phyloP scores from a whole-genome alignment of 1,140 invertebrate species.

The Zaprionus lachaisei region DNA sequence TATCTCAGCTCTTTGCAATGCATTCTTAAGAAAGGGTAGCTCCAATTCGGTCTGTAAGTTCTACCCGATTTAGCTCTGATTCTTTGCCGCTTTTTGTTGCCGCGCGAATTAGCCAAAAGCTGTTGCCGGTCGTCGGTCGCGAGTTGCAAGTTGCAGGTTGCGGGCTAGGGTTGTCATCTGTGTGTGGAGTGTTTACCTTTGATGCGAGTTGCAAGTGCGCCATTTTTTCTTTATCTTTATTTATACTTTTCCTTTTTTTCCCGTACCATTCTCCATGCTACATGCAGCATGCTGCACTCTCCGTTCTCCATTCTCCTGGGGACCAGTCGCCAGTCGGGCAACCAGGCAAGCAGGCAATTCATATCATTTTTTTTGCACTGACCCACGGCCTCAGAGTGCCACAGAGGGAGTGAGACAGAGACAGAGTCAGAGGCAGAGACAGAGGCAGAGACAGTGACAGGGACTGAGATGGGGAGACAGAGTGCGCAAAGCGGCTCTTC shows the following conservation, averaged over 20 bases:
- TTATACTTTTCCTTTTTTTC: slow-evolving; percentile 30
- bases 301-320: slow-evolving; percentile 5
- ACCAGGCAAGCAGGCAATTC: slow-evolving; percentile 66
- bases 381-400: slow-evolving; percentile 46
- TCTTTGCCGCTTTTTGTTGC: slow-evolving; percentile 49
- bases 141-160: slow-evolving; percentile 8
- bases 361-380: slow-evolving; percentile 78
- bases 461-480: neutral
- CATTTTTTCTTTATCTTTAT: slow-evolving; percentile 58
- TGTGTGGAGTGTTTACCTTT: slow-evolving; percentile 71
- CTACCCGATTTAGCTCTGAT: slow-evolving; percentile 3
- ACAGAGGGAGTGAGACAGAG: slow-evolving; percentile 8
- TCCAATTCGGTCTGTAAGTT: neutral
- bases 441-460: neutral
- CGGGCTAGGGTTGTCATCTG: slow-evolving; percentile 2
- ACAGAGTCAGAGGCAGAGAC: neutral
- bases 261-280: slow-evolving; percentile 28
- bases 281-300: slow-evolving; percentile 38
- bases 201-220: slow-evolving; percentile 60
- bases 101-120: slow-evolving; percentile 76
- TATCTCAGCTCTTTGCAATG: neutral
- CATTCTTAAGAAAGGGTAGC: neutral
- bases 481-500: slow-evolving; percentile 47
- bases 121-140: slow-evolving; percentile 53
- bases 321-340: slow-evolving; percentile 18